Percentiles rank a stretch among this genome's conserved stretches.
phyloP scores from a whole-genome alignment of 2,888 invertebrate genomes.

The Phorcus lineatus region DNA sequence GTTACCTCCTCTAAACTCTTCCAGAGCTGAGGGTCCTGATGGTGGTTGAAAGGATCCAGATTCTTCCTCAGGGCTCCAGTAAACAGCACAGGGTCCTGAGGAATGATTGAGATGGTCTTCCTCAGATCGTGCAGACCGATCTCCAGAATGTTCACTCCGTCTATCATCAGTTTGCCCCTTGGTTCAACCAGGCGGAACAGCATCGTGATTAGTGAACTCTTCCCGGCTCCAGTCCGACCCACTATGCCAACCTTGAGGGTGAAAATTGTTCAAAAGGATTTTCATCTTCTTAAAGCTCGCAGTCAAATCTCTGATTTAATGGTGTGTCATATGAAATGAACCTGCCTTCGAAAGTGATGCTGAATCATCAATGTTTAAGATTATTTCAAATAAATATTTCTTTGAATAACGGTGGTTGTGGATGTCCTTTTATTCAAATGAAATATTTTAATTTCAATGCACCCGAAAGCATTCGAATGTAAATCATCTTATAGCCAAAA shows the following conservation, averaged over 20 bases:
- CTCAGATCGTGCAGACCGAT: constrained; percentile 87
- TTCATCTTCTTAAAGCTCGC: too few species aligned
- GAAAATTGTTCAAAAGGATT: too few species aligned
- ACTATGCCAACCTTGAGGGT: constrained; percentile 85
- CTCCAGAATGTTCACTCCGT: constrained; percentile 79
- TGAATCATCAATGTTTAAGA: too few species aligned
- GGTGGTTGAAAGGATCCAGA: constrained; percentile 72
- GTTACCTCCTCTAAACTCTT: constrained; percentile 67
- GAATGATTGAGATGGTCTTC: constrained; percentile 90
- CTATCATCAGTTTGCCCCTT: constrained; percentile 88
- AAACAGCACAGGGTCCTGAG: constrained; percentile 80
- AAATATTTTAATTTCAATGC: too few species aligned
- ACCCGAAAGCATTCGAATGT: too few species aligned
- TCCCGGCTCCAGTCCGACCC: constrained; percentile 75
- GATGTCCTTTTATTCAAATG: too few species aligned
- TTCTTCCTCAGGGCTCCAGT: constrained; percentile 71
- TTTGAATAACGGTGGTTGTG: too few species aligned
- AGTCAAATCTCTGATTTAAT: too few species aligned
- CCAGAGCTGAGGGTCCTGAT: constrained; percentile 69
- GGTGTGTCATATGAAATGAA: too few species aligned
- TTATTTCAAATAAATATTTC: too few species aligned
- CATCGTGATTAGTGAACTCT: constrained; percentile 84
- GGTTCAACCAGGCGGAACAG: constrained; percentile 88
- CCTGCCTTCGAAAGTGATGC: too few species aligned
- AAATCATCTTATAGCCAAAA: too few species aligned